Conservation (phyloP, 2,113 vertebrate genomes). For the Scatophagus argus region DNA sequence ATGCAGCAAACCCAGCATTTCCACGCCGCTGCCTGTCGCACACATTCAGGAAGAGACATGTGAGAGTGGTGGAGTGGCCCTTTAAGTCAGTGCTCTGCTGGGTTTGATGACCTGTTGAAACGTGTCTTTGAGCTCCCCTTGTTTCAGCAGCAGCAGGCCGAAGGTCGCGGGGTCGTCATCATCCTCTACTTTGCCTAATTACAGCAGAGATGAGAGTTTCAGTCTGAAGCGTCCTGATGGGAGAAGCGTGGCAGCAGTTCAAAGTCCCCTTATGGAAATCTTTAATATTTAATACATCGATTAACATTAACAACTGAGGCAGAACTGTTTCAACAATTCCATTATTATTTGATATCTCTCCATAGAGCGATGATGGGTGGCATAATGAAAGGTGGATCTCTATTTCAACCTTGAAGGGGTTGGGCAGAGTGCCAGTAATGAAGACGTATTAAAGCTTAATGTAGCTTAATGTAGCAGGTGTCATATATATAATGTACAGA, state of each 20-base stretch:
- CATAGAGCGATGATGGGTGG: conserved; percentile 78
- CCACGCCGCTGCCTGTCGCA: no score
- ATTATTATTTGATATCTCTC: conserved; percentile 86
- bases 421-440: conserved; percentile 99
- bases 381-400: conserved; percentile 90
- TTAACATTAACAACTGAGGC: conserved; percentile 84
- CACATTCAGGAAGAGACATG: no score
- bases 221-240: conserved; percentile 55
- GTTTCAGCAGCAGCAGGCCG: conserved; percentile 52
- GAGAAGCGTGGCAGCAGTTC: conserved; percentile 71
- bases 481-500: conserved; percentile 99
- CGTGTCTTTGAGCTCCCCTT: conserved; percentile 45
- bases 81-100: no score
- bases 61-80: no score
- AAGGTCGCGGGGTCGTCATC: conserved; percentile 71
- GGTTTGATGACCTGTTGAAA: conserved; percentile 35
- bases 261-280: conserved; percentile 82
- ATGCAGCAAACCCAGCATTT: no score
- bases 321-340: conserved; percentile 82
- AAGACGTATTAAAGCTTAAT: conserved; percentile 99
- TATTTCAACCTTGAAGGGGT: conserved; percentile 98
- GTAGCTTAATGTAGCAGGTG: conserved; percentile 99
- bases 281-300: conserved; percentile 87
- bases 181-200: conserved; percentile 82
- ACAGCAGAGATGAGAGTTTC: conserved; percentile 53